Conservation (phyloP, 2,888 invertebrate species). For the Patella depressa region DNA sequence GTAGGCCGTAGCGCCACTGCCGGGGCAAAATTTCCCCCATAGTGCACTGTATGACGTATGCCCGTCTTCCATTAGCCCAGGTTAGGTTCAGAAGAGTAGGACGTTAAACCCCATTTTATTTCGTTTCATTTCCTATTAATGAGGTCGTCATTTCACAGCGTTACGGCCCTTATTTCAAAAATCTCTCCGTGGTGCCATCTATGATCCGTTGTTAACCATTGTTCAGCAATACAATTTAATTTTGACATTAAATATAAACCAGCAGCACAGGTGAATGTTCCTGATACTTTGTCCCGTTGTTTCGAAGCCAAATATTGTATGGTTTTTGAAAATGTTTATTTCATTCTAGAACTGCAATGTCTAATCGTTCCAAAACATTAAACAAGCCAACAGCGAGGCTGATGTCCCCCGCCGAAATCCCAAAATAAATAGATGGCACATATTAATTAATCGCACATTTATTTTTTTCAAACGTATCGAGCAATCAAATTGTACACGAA, state of each 20-base stretch:
- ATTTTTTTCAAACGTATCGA: too few species aligned
- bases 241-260: conserved; percentile 13
- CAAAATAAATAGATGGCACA: too few species aligned
- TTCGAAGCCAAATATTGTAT: conserved; percentile 24
- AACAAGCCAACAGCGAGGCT: too few species aligned
- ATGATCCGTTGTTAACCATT: conserved; percentile 14
- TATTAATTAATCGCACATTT: too few species aligned
- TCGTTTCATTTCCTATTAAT: neutral
- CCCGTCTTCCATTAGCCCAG: too few species aligned
- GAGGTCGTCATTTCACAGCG: conserved; percentile 18
- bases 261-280: neutral
- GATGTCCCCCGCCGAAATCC: too few species aligned
- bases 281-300: conserved; percentile 12
- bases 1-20: too few species aligned
- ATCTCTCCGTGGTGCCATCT: conserved; percentile 18
- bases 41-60: too few species aligned
- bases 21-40: too few species aligned
- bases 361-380: conserved; percentile 23
- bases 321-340: conserved; percentile 23
- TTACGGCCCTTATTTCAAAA: conserved; percentile 23
- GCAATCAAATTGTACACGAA: too few species aligned
- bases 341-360: conserved; percentile 23
- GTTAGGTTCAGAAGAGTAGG: too few species aligned
- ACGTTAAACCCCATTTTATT: neutral
- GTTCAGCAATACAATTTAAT: too few species aligned